phyloP scores from a whole-genome alignment of 2,797 vertebrate genomes.

The Taenioides sp. region DNA sequence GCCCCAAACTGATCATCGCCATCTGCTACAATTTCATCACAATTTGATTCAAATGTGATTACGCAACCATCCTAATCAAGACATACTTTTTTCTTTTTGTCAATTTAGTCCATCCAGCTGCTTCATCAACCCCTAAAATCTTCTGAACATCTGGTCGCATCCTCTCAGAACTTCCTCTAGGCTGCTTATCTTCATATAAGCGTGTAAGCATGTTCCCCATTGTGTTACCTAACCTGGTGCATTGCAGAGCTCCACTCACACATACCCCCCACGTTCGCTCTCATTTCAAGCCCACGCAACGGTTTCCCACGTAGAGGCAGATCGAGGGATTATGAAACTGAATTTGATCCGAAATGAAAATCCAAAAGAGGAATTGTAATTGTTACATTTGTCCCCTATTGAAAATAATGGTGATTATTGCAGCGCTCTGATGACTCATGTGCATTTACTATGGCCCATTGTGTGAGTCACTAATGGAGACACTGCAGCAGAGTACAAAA shows the following conservation, averaged over 20 bases:
- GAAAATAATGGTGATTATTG: background rate
- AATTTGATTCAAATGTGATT: too few species aligned
- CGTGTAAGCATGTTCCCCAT: slow-evolving; percentile 12
- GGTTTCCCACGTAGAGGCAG: background rate
- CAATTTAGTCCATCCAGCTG: too few species aligned
- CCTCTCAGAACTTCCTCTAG: too few species aligned
- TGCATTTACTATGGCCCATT: background rate
- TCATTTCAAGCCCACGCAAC: slow-evolving; percentile 40
- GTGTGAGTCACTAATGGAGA: background rate
- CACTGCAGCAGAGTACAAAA: too few species aligned
- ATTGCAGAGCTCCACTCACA: slow-evolving; percentile 52
- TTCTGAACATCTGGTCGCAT: too few species aligned
- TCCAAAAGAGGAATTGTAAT: background rate
- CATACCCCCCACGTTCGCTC: slow-evolving; percentile 21
- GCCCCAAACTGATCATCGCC: too few species aligned
- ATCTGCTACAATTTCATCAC: too few species aligned
- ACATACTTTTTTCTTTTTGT: too few species aligned
- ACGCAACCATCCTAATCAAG: too few species aligned
- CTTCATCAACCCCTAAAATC: too few species aligned
- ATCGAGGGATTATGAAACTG: slow-evolving; percentile 19
- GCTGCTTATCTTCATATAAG: too few species aligned
- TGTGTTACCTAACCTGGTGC: slow-evolving; percentile 70
- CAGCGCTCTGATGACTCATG: background rate
- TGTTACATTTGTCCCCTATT: too few species aligned
- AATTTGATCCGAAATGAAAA: background rate